Evolutionary conservation across 2,888 invertebrate genomes (phyloP).

Genomic region (Hedya salicella): DNA sequence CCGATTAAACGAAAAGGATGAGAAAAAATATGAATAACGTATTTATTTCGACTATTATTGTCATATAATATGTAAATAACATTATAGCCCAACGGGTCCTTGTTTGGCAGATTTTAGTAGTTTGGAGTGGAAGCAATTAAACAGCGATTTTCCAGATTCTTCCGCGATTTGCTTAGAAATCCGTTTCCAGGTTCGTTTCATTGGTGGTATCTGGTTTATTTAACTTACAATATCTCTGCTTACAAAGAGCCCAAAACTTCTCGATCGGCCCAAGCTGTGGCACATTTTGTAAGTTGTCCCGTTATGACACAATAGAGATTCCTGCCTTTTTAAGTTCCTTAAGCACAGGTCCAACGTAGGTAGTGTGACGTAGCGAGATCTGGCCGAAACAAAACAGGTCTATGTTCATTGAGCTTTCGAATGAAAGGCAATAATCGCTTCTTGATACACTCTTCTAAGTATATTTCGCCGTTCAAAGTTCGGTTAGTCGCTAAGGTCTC

Average conservation of each 20-base stretch:
- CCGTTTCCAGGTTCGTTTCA: too few species aligned
- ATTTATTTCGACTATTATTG: background rate
- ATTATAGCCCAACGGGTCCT: background rate
- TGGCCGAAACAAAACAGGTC: background rate
- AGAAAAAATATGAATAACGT: too few species aligned
- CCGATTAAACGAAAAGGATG: too few species aligned
- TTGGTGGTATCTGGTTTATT: conserved; percentile 7
- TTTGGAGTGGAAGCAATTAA: background rate
- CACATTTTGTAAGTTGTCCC: background rate
- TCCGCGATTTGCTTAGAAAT: background rate
- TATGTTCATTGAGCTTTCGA: background rate
- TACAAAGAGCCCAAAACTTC: conserved; percentile 2
- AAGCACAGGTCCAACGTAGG: conserved; percentile 2
- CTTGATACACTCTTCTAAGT: too few species aligned
- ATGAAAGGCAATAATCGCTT: too few species aligned
- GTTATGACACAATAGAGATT: background rate
- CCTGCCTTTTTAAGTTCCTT: background rate
- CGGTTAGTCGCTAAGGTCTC: too few species aligned
- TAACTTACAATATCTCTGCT: conserved; percentile 2
- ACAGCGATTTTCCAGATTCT: background rate
- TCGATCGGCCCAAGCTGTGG: background rate
- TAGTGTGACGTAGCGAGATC: too few species aligned
- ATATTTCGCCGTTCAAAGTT: too few species aligned
- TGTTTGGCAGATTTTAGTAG: background rate
- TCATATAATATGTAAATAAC: background rate